These are phyloP conservation scores for Aldabrachelys gigantea DNA, from an alignment of 2,113 vertebrate species.

Conservation along the genomic window DNA sequence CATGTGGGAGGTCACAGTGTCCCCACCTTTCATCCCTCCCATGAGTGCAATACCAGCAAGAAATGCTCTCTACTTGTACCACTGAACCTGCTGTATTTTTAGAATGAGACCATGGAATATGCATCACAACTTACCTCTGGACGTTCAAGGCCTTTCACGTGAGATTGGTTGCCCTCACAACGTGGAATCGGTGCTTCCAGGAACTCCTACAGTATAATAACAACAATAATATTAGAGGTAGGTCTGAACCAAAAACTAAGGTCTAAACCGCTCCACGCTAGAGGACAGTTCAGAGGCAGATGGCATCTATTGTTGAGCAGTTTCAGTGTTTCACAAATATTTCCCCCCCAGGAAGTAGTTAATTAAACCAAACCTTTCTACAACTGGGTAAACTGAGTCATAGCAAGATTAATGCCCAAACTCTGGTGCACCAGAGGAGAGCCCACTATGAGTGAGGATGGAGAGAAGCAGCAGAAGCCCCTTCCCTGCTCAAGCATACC, in stretches of 20 bases:
- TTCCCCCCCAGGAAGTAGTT: slow-evolving; percentile 15
- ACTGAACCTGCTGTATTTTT: neutral
- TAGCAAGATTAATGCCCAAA: slow-evolving; percentile 27
- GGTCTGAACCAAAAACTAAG: neutral
- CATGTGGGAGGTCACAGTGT: too few species aligned
- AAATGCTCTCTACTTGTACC: too few species aligned
- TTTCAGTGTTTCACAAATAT: neutral
- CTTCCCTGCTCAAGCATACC: neutral
- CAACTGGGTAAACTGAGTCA: neutral
- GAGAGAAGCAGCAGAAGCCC: neutral
- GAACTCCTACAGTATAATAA: neutral
- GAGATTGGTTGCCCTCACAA: neutral
- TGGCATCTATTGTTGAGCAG: neutral
- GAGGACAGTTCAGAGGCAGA: neutral
- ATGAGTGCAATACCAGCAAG: too few species aligned
- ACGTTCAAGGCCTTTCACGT: neutral
- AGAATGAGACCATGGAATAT: neutral
- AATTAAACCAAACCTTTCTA: neutral
- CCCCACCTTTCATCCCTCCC: too few species aligned
- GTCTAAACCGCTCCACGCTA: neutral
- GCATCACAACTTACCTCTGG: neutral
- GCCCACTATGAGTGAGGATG: neutral
- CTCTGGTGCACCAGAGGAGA: neutral
- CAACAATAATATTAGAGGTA: neutral
- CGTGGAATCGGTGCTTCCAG: neutral